A percentile compares a stretch with the other conserved stretches of the same genome.
phyloP scores from a whole-genome alignment of 2,797 vertebrate genomes.

The Phoeniculus purpureus region DNA sequence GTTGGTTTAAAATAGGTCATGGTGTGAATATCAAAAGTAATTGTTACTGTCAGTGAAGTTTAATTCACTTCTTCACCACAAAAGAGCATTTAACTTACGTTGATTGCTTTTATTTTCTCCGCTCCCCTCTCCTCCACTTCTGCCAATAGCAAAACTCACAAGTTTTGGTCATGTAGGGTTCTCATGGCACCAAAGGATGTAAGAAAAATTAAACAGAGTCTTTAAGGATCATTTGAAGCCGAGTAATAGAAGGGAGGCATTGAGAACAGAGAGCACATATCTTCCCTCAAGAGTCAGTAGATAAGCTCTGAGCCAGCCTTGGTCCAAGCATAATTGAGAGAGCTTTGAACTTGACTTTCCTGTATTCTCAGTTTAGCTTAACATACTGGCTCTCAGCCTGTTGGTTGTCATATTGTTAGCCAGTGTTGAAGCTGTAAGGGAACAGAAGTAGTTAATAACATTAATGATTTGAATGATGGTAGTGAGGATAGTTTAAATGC shows the following conservation, averaged over 20 bases:
- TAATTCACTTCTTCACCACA: neutral
- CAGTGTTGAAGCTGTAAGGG: conserved; percentile 89
- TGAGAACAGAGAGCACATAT: conserved; percentile 43
- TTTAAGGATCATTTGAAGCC: conserved; percentile 49
- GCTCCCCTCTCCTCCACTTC: conserved; percentile 23
- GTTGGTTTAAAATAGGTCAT: neutral
- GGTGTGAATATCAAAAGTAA: conserved; percentile 25
- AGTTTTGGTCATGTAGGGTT: conserved; percentile 56
- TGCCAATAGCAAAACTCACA: conserved; percentile 35
- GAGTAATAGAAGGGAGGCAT: conserved; percentile 41
- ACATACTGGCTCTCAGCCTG: neutral
- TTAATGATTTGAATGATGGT: neutral
- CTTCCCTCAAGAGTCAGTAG: conserved; percentile 59
- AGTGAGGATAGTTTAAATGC: neutral
- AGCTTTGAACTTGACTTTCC: conserved; percentile 47
- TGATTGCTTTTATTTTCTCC: conserved; percentile 28
- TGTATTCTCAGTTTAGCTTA: conserved; percentile 31
- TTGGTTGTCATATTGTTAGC: conserved; percentile 88
- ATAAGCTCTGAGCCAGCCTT: conserved; percentile 32
- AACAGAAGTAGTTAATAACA: conserved; percentile 26
- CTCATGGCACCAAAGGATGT: conserved; percentile 49
- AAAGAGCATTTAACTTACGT: conserved; percentile 24
- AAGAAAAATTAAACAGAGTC: conserved; percentile 62
- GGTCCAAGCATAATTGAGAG: conserved; percentile 1
- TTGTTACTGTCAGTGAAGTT: conserved; percentile 39